A percentile compares a stretch with the other conserved stretches of the same genome.
These are phyloP conservation scores for Xenotilapia caudafasciata DNA, from an alignment of 2,113 vertebrate species.

Conservation along the genomic window DNA sequence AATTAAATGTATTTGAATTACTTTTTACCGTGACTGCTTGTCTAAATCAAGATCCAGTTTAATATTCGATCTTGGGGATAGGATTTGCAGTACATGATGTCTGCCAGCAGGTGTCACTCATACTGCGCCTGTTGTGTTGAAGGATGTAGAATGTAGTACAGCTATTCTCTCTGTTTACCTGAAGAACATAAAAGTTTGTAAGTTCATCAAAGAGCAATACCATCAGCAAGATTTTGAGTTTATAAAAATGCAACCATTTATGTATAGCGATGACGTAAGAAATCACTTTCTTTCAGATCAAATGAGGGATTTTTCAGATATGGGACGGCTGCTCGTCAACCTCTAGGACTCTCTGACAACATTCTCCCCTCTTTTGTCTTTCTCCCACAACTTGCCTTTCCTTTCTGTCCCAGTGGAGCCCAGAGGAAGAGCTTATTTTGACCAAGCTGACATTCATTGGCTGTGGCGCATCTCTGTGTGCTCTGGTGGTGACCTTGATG, in stretches of 20 bases:
- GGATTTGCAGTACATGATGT: background rate
- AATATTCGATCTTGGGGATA: background rate
- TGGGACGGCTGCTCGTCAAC: background rate
- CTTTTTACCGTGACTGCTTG: background rate
- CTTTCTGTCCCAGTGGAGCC: conserved; percentile 63
- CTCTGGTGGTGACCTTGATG: conserved; percentile 77
- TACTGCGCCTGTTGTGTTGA: background rate
- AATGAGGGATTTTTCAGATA: background rate
- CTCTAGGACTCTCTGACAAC: background rate
- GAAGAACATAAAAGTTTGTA: background rate
- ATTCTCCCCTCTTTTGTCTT: background rate
- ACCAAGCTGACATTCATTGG: conserved; percentile 79
- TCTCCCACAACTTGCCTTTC: background rate
- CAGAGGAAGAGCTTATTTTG: conserved; percentile 69
- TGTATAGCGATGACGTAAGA: background rate
- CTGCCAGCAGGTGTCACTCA: conserved; percentile 59
- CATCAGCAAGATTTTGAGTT: background rate
- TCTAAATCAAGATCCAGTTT: background rate
- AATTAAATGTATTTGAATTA: background rate
- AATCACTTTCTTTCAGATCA: background rate
- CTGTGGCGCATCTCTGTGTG: conserved; percentile 76
- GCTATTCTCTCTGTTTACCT: background rate
- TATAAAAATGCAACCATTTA: rapidly evolving
- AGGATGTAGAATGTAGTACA: background rate
- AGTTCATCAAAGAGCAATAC: background rate